Conservation (phyloP, 2,113 vertebrate species). For the Willisornis vidua region DNA sequence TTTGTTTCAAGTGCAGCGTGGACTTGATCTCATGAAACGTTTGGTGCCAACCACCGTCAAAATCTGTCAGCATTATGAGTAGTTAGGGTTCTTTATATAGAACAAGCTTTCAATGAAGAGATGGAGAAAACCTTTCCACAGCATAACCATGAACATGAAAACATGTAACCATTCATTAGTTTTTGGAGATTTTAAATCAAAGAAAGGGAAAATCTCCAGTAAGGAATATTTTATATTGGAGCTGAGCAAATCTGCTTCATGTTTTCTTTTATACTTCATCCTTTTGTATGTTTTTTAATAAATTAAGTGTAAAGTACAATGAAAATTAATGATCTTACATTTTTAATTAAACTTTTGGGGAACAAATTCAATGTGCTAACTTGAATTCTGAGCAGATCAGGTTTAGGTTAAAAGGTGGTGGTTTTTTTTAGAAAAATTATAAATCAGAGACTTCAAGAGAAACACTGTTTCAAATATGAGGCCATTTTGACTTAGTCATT, state of each 20-base stretch:
- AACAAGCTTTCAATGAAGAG: neutral
- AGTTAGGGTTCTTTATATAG: neutral
- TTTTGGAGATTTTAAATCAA: neutral
- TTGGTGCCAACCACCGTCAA: neutral
- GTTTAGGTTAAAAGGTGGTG: neutral
- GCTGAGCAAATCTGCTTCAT: neutral
- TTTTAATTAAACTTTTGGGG: neutral
- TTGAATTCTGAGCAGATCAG: neutral
- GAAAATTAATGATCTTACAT: neutral
- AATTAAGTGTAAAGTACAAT: neutral
- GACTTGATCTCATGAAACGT: neutral
- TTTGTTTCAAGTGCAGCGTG: constrained; percentile 28
- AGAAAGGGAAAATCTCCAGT: neutral
- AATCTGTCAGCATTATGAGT: neutral
- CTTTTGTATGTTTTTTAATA: neutral
- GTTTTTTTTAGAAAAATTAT: neutral
- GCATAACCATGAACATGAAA: fast-evolving
- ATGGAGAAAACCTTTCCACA: neutral
- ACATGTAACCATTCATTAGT: neutral
- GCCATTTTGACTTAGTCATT: neutral
- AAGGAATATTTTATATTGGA: neutral
- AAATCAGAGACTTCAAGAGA: neutral
- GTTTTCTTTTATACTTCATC: neutral
- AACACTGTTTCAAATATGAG: neutral
- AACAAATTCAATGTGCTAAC: neutral